These are phyloP conservation scores for Passer montanus DNA, from an alignment of 2,113 vertebrate species.

Conservation along the genomic window DNA sequence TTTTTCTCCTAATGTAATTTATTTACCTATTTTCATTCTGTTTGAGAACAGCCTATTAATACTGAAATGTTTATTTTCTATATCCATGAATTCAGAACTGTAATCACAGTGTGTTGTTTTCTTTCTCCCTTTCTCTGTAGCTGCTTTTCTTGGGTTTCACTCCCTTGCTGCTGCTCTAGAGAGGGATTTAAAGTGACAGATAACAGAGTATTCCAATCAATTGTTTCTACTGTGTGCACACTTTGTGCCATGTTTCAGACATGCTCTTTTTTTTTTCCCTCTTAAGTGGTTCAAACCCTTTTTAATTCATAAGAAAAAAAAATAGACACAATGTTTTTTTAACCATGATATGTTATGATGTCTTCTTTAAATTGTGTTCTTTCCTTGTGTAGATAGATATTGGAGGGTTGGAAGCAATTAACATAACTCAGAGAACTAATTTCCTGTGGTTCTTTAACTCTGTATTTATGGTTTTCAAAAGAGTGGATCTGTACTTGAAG, in stretches of 20 bases:
- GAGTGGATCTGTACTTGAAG: conserved; percentile 29
- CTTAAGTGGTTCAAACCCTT: conserved; percentile 22
- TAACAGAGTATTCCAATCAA: conserved; percentile 20
- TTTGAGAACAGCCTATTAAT: background rate
- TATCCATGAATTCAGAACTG: background rate
- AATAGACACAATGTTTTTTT: background rate
- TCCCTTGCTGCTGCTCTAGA: background rate
- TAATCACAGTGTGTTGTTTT: background rate
- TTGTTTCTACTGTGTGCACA: background rate
- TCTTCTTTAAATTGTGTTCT: conserved; percentile 25
- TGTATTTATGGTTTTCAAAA: conserved; percentile 54
- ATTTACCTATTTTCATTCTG: background rate
- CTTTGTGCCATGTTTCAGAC: conserved; percentile 23
- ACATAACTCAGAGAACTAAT: conserved; percentile 65
- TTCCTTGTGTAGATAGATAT: conserved; percentile 45
- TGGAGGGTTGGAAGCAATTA: conserved; percentile 59
- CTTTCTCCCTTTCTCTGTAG: background rate
- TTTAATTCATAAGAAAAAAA: background rate
- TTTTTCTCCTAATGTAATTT: background rate
- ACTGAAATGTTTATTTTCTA: background rate
- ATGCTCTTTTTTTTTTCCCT: background rate
- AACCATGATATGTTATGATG: conserved; percentile 36
- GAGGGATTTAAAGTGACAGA: conserved; percentile 36
- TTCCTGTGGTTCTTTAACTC: conserved; percentile 50
- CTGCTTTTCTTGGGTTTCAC: background rate